phyloP scores from a whole-genome alignment of 2,113 vertebrate genomes.

The Bubalus kerabau region DNA sequence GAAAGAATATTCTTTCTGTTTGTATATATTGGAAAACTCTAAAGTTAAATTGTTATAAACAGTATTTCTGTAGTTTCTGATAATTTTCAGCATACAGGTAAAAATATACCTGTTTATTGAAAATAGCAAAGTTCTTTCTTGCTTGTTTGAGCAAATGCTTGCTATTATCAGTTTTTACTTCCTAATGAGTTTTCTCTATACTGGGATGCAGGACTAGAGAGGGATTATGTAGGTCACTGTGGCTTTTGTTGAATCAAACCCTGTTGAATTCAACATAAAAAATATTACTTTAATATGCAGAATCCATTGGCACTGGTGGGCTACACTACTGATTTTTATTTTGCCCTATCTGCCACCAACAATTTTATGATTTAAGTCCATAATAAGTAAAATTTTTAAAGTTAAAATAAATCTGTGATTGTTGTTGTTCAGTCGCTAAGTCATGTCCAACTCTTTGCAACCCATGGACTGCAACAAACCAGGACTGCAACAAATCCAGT shows the following conservation, averaged over 20 bases:
- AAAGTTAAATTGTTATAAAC: background rate
- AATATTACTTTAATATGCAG: background rate
- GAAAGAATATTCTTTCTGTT: background rate
- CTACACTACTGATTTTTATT: background rate
- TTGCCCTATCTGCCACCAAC: background rate
- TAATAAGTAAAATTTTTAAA: background rate
- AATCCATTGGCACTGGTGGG: background rate
- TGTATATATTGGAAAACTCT: background rate
- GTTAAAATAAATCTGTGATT: background rate
- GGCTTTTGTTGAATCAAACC: background rate
- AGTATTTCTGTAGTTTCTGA: background rate
- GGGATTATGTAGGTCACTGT: background rate
- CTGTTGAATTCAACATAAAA: background rate
- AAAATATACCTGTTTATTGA: background rate
- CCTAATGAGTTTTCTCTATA: background rate
- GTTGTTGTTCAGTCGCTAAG: background rate
- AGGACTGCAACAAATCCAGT: background rate
- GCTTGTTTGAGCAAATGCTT: background rate
- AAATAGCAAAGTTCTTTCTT: background rate
- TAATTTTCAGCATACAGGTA: background rate
- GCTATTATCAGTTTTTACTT: background rate
- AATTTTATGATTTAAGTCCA: background rate
- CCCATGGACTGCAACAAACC: background rate
- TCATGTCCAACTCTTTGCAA: background rate
- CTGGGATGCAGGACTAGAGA: background rate